A percentile compares a stretch with the other conserved stretches of the same genome.
phyloP scores from a whole-genome alignment of 2,113 vertebrate genomes.

The Pteruthius melanotis region DNA sequence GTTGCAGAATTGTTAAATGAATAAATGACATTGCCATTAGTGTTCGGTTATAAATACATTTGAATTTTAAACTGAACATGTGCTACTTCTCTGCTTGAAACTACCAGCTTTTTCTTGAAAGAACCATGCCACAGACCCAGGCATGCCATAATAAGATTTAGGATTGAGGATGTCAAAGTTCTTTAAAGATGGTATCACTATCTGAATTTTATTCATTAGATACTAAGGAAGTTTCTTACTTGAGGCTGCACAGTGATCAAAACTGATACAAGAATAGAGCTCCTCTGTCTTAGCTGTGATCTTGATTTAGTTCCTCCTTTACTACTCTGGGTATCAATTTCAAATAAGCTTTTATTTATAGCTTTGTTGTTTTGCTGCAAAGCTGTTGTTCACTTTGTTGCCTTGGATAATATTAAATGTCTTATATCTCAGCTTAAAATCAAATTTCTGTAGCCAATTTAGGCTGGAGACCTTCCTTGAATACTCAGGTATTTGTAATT shows the following conservation, averaged over 20 bases:
- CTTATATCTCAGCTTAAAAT: neutral
- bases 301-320: neutral
- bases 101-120: neutral
- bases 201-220: constrained; percentile 11
- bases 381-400: neutral
- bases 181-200: neutral
- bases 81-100: neutral
- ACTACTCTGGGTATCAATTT: neutral
- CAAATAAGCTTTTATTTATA: constrained; percentile 27
- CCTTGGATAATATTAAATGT: neutral
- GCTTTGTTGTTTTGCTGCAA: neutral
- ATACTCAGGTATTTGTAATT: neutral
- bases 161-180: neutral
- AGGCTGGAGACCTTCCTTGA: constrained; percentile 1
- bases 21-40: constrained; percentile 13
- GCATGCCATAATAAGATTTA: neutral
- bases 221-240: neutral
- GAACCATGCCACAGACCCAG: neutral
- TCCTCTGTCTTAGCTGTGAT: neutral
- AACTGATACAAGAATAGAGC: neutral
- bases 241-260: neutral
- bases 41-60: constrained; percentile 2
- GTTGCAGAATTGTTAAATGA: neutral
- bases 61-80: constrained; percentile 25
- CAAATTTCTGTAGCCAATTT: neutral